Evolutionary conservation across 2,797 vertebrate species (phyloP), one percentile per base, ranked within the genome.

Genomic region (Gadopsis bispinosus): DNA sequence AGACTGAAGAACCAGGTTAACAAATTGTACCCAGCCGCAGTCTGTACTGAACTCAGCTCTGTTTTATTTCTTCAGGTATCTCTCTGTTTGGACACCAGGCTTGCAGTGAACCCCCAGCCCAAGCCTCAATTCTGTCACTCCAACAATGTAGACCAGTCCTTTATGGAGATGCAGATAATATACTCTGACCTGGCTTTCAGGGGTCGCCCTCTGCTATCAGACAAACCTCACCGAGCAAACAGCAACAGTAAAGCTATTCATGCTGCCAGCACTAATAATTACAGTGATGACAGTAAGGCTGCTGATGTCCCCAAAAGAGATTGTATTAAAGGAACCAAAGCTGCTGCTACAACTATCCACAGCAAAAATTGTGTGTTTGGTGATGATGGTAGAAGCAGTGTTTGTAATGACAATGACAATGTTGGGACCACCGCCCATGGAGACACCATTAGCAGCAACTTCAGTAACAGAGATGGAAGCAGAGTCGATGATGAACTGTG

Each of bases 181-280:
- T 97, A 96, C 54, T 96, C 95, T 7, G 96, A 97, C 91, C 94
- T 97, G 61, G 84, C 94, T 75, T 93, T 98, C 79, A 91, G 89
- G 69, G 92, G 92, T 0, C 90, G 90, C n/a, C 90, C 85, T 35
- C 79, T 91, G 55, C 33, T 84, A 1, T 5, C 58, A 10, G 83
- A 88, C 66, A 90, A 90, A 73, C 66, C 65, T 43, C 68, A 43
- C 0, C 61, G 54, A 69, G 43, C 51, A 33, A 71, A 41, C 31
- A 33, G 22, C n/a, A 9, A 33, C 66, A 12, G 20, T 16, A 84
- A 51, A 50, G 41, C 41, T 10, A 61, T 1, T 35, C 13, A 19
- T 7, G 2, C 14, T 12, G 10, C 16, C 7, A 48, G 17, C 65
- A 20, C 4, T 20, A 4, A 19, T 6, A n/a, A 17, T 11, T 13